These are phyloP conservation scores for Pogona vitticeps DNA, from an alignment of 2,113 vertebrate species.

Conservation along the genomic window DNA sequence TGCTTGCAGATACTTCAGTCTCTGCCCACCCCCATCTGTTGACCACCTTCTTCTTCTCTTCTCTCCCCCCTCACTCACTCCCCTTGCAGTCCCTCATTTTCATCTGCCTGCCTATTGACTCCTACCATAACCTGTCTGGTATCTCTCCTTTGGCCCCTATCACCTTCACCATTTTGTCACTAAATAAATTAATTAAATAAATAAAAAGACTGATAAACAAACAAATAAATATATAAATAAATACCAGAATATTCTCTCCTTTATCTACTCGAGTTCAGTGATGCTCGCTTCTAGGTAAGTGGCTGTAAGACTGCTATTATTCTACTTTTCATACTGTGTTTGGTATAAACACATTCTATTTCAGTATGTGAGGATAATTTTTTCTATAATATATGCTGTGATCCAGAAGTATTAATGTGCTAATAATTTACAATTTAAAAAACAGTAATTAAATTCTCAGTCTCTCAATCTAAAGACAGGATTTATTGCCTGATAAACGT, in stretches of 20 bases:
- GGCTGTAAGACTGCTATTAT: too few relatives aligned
- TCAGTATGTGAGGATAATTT: slow-evolving; percentile 28
- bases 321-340: background rate
- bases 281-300: background rate
- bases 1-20: too few relatives aligned
- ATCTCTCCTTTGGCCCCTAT: too few relatives aligned
- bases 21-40: too few relatives aligned
- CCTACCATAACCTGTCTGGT: too few relatives aligned
- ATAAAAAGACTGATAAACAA: too few relatives aligned
- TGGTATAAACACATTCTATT: background rate
- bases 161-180: too few relatives aligned
- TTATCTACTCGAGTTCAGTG: background rate
- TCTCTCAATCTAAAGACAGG: slow-evolving; percentile 39
- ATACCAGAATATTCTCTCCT: background rate
- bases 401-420: slow-evolving; percentile 1
- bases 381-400: background rate
- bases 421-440: slow-evolving; percentile 29
- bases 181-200: too few relatives aligned
- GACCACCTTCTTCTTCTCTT: too few relatives aligned
- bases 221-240: too few relatives aligned
- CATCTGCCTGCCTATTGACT: background rate
- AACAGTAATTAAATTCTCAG: slow-evolving; percentile 29
- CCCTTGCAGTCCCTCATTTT: background rate
- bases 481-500: slow-evolving; percentile 26
- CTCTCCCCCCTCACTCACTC: too few relatives aligned